A percentile compares a stretch with the other conserved stretches of the same genome.
Evolutionary conservation across 2,113 vertebrate species (phyloP).

Genomic region (Ictalurus punctatus): DNA sequence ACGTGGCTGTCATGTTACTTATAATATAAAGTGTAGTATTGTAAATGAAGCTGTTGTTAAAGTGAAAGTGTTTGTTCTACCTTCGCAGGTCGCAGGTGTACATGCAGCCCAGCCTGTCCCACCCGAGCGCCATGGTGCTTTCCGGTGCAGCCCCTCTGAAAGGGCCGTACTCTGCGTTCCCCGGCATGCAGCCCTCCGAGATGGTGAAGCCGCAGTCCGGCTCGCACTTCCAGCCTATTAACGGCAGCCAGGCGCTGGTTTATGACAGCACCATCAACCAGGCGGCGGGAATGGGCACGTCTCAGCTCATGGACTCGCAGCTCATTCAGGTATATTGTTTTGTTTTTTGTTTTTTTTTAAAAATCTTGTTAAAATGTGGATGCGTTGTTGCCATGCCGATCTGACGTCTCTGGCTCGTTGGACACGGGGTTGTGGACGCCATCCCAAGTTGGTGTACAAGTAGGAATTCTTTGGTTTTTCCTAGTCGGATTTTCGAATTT

Average conservation of each 20-base stretch:
- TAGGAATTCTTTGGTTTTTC: too few relatives aligned
- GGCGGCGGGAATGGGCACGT: constrained; percentile 88
- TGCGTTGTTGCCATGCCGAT: background rate
- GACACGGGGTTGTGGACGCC: background rate
- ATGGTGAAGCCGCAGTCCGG: constrained; percentile 93
- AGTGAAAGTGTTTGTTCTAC: background rate
- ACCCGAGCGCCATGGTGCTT: constrained; percentile 93
- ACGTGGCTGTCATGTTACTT: too few relatives aligned
- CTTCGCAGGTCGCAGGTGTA: constrained; percentile 91
- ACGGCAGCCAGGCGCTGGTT: constrained; percentile 89
- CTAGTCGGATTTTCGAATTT: background rate
- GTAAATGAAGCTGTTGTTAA: background rate
- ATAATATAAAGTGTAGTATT: background rate
- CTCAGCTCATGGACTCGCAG: constrained; percentile 96
- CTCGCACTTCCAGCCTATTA: constrained; percentile 94
- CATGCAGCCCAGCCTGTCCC: constrained; percentile 97
- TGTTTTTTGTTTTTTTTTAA: constrained; percentile 46
- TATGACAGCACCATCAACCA: constrained; percentile 91
- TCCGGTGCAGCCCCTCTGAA: constrained; percentile 90
- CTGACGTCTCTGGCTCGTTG: background rate
- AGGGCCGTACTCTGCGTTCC: constrained; percentile 90
- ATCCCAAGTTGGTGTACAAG: too few relatives aligned
- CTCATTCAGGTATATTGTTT: constrained; percentile 82
- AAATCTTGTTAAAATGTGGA: background rate
- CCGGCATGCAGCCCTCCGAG: constrained; percentile 93